Evolutionary conservation across 1,140 invertebrate genomes (phyloP), one percentile per base, ranked within the genome.

Genomic region (Penaeus japonicus): DNA sequence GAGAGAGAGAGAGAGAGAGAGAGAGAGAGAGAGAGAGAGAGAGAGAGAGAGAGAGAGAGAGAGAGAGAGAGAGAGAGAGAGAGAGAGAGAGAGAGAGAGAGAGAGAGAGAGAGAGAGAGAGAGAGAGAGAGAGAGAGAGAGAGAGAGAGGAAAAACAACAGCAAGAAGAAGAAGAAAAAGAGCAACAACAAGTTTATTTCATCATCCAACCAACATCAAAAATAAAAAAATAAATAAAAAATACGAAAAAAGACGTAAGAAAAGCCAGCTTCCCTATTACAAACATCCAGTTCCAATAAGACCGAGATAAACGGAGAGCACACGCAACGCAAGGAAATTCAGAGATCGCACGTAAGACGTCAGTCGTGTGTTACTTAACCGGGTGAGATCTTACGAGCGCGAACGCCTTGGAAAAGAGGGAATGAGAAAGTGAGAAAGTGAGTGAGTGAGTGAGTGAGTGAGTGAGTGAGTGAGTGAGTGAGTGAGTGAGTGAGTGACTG

Each of bases 401-500:
- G n/a, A n/a, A n/a, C n/a, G n/a, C n/a, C n/a, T n/a, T n/a, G 32
- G 32, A 57, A 53, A 35, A 77, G 73, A 77, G 73, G 30, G 73
- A 77, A 24, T 27, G 73, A 77, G 73, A 77, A 24, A 27, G 5
- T 1, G 73, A 24, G 27, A 7, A 20, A 77, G 39, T 27, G 39
- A 77, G 32, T 30, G 35, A 24, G 35, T 2, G 15, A 2, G 35
- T 18, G 17, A 20, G 35, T 32, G 35, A 12, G 70, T 73, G 70
- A 30, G 70, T 73, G 70, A 30, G 70, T 73, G 70, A 30, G 70
- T 73, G 47, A 35, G 77, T 79, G 77, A 35, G 77, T 79, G 77
- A 35, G 77, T 79, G 77, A 35, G 77, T 79, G 77, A 35, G 77
- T 79, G 77, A 35, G 77, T 79, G 77, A 35, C 27, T 79, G 77